Evolutionary conservation across 53 echinoderm and acorn worm genomes (phyloP).

Genomic region (Holothuria scabra): DNA sequence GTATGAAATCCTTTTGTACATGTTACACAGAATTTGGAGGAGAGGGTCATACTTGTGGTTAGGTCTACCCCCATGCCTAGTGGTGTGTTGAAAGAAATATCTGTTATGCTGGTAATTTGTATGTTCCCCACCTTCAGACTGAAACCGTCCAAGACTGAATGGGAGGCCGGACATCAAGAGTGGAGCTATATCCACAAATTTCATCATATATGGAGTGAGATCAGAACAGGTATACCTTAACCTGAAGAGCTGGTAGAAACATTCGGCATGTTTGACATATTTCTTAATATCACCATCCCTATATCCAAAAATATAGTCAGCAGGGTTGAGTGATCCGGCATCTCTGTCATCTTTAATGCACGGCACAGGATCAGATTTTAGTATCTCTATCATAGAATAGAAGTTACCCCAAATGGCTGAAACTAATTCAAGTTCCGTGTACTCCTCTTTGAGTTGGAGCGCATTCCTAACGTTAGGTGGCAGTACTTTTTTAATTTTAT

Average conservation of each 20-base stretch:
- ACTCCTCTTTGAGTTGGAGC: background rate
- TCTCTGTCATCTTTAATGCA: background rate
- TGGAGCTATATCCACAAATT: conserved; percentile 59
- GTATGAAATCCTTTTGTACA: conserved; percentile 31
- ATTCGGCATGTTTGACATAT: conserved; percentile 45
- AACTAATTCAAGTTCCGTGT: conserved; percentile 23
- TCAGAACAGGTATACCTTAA: conserved; percentile 51
- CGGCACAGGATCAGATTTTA: conserved; percentile 18
- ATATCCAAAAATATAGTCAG: conserved; percentile 46
- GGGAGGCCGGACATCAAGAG: conserved; percentile 54
- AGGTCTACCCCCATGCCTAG: conserved; percentile 62
- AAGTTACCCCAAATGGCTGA: conserved; percentile 37
- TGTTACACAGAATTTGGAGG: background rate
- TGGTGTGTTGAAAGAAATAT: conserved; percentile 64
- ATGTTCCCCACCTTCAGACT: conserved; percentile 77
- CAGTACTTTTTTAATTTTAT: background rate
- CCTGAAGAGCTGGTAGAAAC: conserved; percentile 69
- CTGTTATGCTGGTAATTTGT: conserved; percentile 65
- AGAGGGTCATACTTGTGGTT: conserved; percentile 48
- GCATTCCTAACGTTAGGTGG: background rate
- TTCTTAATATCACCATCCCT: background rate
- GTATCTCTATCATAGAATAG: conserved; percentile 20
- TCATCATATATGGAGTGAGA: conserved; percentile 79
- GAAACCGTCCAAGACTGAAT: conserved; percentile 62
- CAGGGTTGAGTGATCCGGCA: background rate